These are phyloP conservation scores for Bergia puertoricense DNA, from an alignment of 92 coral and sea anemone genomes.

Conservation along the genomic window DNA sequence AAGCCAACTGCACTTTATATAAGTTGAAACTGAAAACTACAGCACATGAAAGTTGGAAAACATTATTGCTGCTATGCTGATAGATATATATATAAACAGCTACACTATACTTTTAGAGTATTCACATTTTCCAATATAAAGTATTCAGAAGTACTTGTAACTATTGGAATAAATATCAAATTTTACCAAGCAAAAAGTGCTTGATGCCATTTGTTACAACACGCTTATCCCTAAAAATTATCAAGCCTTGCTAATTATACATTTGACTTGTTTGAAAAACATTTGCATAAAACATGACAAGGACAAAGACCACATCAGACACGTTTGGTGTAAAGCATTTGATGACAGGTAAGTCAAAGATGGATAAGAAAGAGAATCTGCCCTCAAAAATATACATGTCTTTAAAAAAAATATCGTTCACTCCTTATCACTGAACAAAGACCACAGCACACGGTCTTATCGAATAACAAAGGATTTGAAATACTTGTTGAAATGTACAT, in stretches of 20 bases:
- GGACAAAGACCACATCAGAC: neutral
- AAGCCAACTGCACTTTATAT: too few relatives aligned
- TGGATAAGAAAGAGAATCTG: neutral
- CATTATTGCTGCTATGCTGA: too few relatives aligned
- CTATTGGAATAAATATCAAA: neutral
- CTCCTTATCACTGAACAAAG: neutral
- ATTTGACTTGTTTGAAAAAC: neutral
- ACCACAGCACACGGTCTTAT: neutral
- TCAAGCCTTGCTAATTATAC: neutral
- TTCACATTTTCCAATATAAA: too few relatives aligned
- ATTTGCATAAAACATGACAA: conserved; percentile 21
- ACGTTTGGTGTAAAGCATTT: conserved; percentile 17
- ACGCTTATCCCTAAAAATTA: neutral
- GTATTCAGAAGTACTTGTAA: too few relatives aligned
- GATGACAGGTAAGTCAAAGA: conserved; percentile 2
- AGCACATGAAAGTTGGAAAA: too few relatives aligned
- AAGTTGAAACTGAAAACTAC: too few relatives aligned
- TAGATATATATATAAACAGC: too few relatives aligned
- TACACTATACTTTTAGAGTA: too few relatives aligned
- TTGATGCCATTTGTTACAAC: neutral
- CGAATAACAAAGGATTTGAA: neutral
- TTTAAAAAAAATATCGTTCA: neutral
- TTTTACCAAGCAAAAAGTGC: neutral
- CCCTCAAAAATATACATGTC: neutral
- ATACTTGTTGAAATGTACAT: neutral